Percentiles rank a stretch among this genome's conserved stretches.
Evolutionary conservation across 2,113 vertebrate genomes (phyloP).

Genomic region (Rhea pennata): DNA sequence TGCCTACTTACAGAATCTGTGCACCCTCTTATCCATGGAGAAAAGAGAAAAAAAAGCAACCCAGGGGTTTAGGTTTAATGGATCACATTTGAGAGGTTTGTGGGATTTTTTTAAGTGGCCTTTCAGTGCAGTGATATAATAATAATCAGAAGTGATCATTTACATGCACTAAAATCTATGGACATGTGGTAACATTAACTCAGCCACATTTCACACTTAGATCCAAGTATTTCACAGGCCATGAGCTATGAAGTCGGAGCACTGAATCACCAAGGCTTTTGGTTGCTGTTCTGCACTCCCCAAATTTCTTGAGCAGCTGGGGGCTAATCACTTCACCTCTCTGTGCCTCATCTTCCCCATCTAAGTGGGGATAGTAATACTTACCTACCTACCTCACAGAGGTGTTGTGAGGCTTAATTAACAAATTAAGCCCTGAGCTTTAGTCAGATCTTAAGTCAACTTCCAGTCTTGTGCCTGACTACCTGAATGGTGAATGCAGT

Average conservation of each 20-base stretch:
- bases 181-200: not conserved
- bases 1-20: not conserved
- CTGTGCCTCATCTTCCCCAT: conserved; percentile 30
- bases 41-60: not conserved
- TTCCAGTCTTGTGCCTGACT: not conserved
- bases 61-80: not conserved
- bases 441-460: conserved; percentile 24
- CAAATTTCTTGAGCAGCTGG: not conserved
- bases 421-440: conserved; percentile 44
- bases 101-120: not conserved
- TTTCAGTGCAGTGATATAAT: not conserved
- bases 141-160: not conserved
- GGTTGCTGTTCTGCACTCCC: conserved; percentile 46
- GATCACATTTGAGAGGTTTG: not conserved
- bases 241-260: conserved; percentile 22
- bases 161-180: conserved; percentile 2
- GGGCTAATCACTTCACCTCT: conserved; percentile 53
- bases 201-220: not conserved
- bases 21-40: not conserved
- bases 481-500: conserved; percentile 10
- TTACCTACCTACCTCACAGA: conserved; percentile 69
- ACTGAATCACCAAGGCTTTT: conserved; percentile 45
- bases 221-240: not conserved
- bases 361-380: conserved; percentile 42
- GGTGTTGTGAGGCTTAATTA: conserved; percentile 66